Evolutionary conservation across 1,140 invertebrate species (phyloP).

Genomic region (Aphis gossypii): DNA sequence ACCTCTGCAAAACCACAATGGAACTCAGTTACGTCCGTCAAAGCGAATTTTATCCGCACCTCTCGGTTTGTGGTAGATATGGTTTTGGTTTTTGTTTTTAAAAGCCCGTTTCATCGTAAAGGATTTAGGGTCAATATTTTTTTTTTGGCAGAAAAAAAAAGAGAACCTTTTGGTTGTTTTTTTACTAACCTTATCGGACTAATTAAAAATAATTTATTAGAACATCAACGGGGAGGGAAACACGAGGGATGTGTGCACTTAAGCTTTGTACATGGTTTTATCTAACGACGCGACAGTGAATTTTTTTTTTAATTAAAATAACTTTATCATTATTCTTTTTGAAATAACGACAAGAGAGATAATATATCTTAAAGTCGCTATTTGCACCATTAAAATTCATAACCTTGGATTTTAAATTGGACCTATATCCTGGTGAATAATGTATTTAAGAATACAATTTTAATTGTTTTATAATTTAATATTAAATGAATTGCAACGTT

Average conservation of each 20-base stretch:
- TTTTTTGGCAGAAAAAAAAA: neutral
- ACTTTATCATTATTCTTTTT: neutral
- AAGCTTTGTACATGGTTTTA: neutral
- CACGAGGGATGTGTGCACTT: neutral
- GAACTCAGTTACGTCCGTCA: neutral
- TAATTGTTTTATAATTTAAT: neutral
- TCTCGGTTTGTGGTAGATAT: neutral
- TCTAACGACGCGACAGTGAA: neutral
- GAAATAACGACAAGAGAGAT: neutral
- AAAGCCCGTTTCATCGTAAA: neutral
- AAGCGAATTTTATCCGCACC: neutral
- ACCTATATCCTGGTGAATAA: neutral
- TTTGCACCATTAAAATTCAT: neutral
- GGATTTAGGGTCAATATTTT: conserved; percentile 28
- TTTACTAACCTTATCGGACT: neutral
- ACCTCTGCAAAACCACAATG: neutral
- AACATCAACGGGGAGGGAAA: neutral
- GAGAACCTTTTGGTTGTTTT: neutral
- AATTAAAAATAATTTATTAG: conserved; percentile 42
- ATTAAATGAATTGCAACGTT: neutral
- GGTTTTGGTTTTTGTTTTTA: conserved; percentile 18
- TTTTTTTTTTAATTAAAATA: conserved; percentile 31
- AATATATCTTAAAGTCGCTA: neutral
- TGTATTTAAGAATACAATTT: neutral
- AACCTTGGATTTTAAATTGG: neutral